Percentiles rank a stretch among this genome's conserved stretches.
Evolutionary conservation across 1,140 invertebrate species (phyloP).

Genomic region (Hormaphis cornu): DNA sequence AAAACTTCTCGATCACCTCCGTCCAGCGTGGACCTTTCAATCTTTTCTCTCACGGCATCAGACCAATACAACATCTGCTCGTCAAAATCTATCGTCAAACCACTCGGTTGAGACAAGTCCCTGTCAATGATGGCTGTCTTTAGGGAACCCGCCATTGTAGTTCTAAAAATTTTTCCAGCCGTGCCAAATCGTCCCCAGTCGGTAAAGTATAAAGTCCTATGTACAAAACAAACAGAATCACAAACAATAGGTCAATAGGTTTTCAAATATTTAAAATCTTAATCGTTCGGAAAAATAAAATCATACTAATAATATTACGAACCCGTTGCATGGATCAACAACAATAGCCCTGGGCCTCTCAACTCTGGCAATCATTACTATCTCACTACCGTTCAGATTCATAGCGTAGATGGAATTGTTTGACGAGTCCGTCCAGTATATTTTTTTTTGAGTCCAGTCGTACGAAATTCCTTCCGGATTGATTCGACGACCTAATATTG

Average conservation of each 20-base stretch:
- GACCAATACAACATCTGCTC: constrained; percentile 95
- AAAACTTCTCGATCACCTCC: constrained; percentile 63
- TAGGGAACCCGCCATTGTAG: constrained; percentile 92
- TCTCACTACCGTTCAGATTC: constrained; percentile 77
- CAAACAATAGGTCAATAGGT: constrained; percentile 14
- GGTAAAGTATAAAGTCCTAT: constrained; percentile 73
- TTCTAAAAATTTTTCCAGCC: constrained; percentile 85
- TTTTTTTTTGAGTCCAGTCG: constrained; percentile 92
- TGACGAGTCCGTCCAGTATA: constrained; percentile 94
- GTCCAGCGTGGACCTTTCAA: constrained; percentile 84
- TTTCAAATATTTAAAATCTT: neutral
- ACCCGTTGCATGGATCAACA: constrained; percentile 91
- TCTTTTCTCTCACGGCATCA: constrained; percentile 92
- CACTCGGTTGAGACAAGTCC: constrained; percentile 89
- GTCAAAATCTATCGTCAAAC: constrained; percentile 91
- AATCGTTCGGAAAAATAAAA: neutral
- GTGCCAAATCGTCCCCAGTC: constrained; percentile 90
- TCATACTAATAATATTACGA: constrained; percentile 34
- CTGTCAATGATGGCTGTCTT: constrained; percentile 81
- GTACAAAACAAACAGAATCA: neutral
- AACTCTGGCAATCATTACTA: constrained; percentile 87
- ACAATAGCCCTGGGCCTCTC: constrained; percentile 90
- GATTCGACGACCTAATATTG: constrained; percentile 67
- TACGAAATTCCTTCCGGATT: constrained; percentile 93
- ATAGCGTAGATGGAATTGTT: constrained; percentile 92